Conservation (phyloP, 2,797 vertebrate species). For the Protosalanx chinensis region DNA sequence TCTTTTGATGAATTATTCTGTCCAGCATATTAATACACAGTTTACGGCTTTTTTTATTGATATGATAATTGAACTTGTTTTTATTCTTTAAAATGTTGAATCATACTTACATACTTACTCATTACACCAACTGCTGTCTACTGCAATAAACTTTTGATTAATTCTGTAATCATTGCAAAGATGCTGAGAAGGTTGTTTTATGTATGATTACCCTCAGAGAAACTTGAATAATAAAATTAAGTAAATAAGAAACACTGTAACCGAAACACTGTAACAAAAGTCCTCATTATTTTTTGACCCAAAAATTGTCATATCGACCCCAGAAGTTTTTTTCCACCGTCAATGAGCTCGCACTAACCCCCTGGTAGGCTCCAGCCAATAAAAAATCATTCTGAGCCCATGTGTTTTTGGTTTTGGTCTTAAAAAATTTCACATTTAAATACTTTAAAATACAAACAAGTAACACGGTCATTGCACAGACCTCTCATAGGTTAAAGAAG, state of each 20-base stretch:
- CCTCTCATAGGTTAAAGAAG: constrained; percentile 12
- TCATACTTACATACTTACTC: constrained; percentile 24
- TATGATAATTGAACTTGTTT: constrained; percentile 35
- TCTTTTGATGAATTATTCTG: constrained; percentile 16
- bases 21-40: constrained; percentile 29
- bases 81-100: constrained; percentile 12
- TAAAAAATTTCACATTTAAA: constrained; percentile 25
- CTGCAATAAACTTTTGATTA: constrained; percentile 67
- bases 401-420: not conserved
- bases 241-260: constrained; percentile 46
- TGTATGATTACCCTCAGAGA: constrained; percentile 12
- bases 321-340: too few species aligned
- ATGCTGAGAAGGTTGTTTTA: not conserved
- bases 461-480: constrained; percentile 53
- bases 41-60: constrained; percentile 15
- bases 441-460: constrained; percentile 12
- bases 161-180: constrained; percentile 14
- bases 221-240: constrained; percentile 38
- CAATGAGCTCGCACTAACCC: too few species aligned
- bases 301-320: too few species aligned
- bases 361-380: too few species aligned
- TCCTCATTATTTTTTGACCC: too few species aligned
- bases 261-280: too few species aligned
- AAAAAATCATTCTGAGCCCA: too few species aligned
- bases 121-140: constrained; percentile 62